Evolutionary conservation across 2,113 vertebrate species (phyloP).

Genomic region (Acanthisitta chloris): DNA sequence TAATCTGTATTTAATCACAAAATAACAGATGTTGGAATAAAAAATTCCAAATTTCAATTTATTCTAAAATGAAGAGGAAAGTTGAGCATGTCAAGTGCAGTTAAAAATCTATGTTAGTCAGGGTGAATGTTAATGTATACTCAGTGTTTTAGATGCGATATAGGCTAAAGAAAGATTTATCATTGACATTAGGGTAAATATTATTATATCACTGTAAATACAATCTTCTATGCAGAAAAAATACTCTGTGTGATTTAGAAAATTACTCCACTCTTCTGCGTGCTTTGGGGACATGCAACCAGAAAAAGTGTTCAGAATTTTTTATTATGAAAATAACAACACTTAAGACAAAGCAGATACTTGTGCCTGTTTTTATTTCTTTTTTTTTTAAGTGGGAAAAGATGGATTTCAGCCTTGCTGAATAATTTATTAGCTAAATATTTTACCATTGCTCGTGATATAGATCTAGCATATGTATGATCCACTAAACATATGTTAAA

Average conservation of each 20-base stretch:
- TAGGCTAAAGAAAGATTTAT: neutral
- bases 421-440: neutral
- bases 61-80: neutral
- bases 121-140: neutral
- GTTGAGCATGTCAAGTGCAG: neutral
- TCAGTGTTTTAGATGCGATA: neutral
- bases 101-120: neutral
- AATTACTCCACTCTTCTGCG: neutral
- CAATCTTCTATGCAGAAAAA: neutral
- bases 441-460: neutral
- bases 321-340: neutral
- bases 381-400: neutral
- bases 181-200: neutral
- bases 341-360: neutral
- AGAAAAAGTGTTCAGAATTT: neutral
- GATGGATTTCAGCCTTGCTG: neutral
- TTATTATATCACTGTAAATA: neutral
- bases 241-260: neutral
- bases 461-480: neutral
- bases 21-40: neutral
- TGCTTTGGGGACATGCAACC: neutral
- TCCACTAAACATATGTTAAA: neutral
- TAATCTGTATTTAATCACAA: neutral
- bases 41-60: neutral
- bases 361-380: neutral